phyloP scores from a whole-genome alignment of 2,888 invertebrate genomes.

The Ectropis crepuscularia region DNA sequence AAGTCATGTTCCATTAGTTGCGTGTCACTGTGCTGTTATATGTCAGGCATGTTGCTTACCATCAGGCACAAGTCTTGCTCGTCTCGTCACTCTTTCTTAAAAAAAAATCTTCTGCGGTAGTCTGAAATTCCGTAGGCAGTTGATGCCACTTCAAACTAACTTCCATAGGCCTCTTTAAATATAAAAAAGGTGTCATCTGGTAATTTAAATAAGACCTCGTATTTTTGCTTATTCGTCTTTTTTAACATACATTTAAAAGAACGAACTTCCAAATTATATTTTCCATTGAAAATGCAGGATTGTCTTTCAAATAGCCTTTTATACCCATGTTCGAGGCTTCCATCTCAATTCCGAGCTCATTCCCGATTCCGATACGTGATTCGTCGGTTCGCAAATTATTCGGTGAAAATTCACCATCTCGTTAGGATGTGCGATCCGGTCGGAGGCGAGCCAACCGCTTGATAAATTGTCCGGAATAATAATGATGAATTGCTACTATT shows the following conservation, averaged over 20 bases:
- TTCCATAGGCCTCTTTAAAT: no score
- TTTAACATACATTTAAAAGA: not conserved
- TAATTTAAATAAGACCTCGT: no score
- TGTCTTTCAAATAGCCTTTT: slow-evolving; percentile 47
- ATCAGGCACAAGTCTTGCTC: no score
- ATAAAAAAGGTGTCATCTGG: no score
- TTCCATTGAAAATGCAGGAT: slow-evolving; percentile 18
- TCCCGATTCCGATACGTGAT: slow-evolving; percentile 84
- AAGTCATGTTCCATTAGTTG: no score
- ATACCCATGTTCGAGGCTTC: slow-evolving; percentile 76
- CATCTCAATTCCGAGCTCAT: slow-evolving; percentile 83
- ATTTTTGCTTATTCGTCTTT: not conserved
- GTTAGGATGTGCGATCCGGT: slow-evolving; percentile 83
- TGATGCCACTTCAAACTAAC: no score
- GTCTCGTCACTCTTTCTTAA: no score
- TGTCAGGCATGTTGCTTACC: no score
- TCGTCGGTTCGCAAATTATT: slow-evolving; percentile 84
- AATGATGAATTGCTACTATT: slow-evolving; percentile 85
- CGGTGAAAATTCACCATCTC: slow-evolving; percentile 85
- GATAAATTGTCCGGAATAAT: slow-evolving; percentile 85
- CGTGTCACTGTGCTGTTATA: no score
- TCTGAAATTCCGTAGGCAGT: no score
- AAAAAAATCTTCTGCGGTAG: no score
- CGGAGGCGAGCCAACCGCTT: slow-evolving; percentile 83
- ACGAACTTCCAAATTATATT: slow-evolving; percentile 11